Conservation (phyloP, 1,140 invertebrate genomes). For the Sinonovacula constricta region DNA sequence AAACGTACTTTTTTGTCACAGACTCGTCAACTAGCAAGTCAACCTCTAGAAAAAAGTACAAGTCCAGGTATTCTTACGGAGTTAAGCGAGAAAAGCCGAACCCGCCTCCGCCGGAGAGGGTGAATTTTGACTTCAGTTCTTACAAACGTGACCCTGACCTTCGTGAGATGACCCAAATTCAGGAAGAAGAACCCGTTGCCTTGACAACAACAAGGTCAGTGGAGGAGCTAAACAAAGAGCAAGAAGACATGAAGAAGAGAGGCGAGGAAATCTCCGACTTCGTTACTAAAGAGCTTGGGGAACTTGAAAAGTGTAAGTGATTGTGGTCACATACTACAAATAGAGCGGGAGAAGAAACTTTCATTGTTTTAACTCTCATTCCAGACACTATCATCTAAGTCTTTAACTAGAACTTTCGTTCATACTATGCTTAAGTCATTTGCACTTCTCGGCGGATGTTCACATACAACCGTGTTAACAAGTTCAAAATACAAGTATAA, state of each 20-base stretch:
- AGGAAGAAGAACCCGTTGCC: conserved; percentile 27
- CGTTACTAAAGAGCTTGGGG: conserved; percentile 25
- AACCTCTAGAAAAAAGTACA: conserved; percentile 12
- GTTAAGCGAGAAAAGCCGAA: conserved; percentile 31
- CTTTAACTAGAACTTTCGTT: too few species aligned
- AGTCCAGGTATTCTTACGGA: conserved; percentile 23
- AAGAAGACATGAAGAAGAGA: conserved; percentile 20
- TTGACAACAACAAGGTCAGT: conserved; percentile 36
- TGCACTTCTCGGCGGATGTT: too few species aligned
- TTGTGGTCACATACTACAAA: too few species aligned
- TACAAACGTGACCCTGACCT: conserved; percentile 30
- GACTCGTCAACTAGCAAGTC: conserved; percentile 22
- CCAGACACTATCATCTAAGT: too few species aligned
- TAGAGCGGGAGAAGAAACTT: too few species aligned
- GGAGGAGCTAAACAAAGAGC: neutral
- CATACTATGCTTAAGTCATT: too few species aligned
- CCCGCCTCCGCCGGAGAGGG: conserved; percentile 38
- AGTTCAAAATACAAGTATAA: too few species aligned
- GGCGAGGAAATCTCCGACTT: conserved; percentile 36
- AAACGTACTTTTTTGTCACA: too few species aligned
- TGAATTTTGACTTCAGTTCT: conserved; percentile 40
- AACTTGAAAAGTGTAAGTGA: conserved; percentile 24
- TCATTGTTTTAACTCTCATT: too few species aligned
- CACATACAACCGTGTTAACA: too few species aligned
- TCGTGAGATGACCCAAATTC: conserved; percentile 47